Conservation (phyloP, 2,888 invertebrate species). For the Petrolisthes cinctipes region DNA sequence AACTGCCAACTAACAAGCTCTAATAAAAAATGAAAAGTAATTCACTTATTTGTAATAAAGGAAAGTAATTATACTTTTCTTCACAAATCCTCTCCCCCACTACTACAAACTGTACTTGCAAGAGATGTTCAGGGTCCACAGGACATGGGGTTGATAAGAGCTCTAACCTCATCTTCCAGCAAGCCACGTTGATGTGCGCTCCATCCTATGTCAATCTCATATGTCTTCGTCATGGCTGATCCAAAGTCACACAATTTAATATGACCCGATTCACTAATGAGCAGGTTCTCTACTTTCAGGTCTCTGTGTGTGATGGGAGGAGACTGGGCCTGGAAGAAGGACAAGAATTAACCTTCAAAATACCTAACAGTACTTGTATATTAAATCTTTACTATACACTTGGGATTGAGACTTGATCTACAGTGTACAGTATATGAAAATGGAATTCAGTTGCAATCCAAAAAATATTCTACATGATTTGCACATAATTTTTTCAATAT, state of each 20-base stretch:
- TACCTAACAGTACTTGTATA: background rate
- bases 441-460: background rate
- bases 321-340: conserved; percentile 78
- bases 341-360: background rate
- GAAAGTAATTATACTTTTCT: too few relatives aligned
- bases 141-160: background rate
- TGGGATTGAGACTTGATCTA: background rate
- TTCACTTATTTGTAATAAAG: too few relatives aligned
- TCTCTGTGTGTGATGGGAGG: conserved; percentile 96
- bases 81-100: too few relatives aligned
- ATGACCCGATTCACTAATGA: conserved; percentile 85
- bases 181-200: conserved; percentile 89
- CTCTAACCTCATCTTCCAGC: conserved; percentile 89
- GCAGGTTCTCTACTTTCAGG: conserved; percentile 95
- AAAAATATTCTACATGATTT: too few relatives aligned
- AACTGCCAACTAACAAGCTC: background rate
- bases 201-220: conserved; percentile 89
- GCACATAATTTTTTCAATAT: too few relatives aligned
- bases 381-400: background rate
- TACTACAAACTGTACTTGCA: background rate
- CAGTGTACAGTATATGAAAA: background rate
- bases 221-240: conserved; percentile 87
- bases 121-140: background rate
- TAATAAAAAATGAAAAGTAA: too few relatives aligned
- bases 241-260: conserved; percentile 98